Evolutionary conservation across 1,140 invertebrate genomes (phyloP), one percentile per base, ranked within the genome.

Genomic region (Scaptomyza graminum): DNA sequence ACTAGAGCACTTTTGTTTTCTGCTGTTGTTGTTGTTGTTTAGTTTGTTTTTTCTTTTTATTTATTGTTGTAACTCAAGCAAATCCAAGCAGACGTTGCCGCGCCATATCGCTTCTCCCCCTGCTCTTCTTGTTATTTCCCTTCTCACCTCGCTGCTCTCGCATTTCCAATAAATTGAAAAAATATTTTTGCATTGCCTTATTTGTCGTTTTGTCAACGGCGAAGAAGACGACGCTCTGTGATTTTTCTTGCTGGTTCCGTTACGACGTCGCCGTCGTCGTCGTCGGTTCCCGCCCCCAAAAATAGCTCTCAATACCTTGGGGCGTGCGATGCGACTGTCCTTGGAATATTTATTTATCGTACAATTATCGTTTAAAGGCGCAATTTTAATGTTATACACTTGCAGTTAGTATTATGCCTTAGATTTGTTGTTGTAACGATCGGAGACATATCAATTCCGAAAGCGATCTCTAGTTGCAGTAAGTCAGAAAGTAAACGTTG

Each of bases 101-200:
- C 67, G 37, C 52, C 71, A 25, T 59, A 43, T 67, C 64, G 39
- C 49, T 41, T 55, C 61, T 25, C 18, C 55, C 5, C 41, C 65
- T 8, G n/a, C 50, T 51, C 43, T 37, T 34, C 44, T 60, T 41
- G 39, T 41, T 31, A 49, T 52, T 22, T 22, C 54, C 50, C 65
- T 8, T 13, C 25, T 5, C 18, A 11, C 25, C 55, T 43, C 52
- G 43, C 59, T 54, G 37, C 50, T 68, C 57, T 55, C 51, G 50
- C 65, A 81, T 82, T 80, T 80, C 73, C 76, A 80, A 78, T 87
- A 88, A 74, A 79, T 75, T 68, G 37, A 68, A 74, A 61, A 56
- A 9, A 41, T 41, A 39, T 65, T 82, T 88, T 83, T 89, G 84
- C 83, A 89, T 88, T 88, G 63, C 83, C 83, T 83, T 88, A 79